phyloP scores from a whole-genome alignment of 2,888 invertebrate species.

The Phyto melanocephala region DNA sequence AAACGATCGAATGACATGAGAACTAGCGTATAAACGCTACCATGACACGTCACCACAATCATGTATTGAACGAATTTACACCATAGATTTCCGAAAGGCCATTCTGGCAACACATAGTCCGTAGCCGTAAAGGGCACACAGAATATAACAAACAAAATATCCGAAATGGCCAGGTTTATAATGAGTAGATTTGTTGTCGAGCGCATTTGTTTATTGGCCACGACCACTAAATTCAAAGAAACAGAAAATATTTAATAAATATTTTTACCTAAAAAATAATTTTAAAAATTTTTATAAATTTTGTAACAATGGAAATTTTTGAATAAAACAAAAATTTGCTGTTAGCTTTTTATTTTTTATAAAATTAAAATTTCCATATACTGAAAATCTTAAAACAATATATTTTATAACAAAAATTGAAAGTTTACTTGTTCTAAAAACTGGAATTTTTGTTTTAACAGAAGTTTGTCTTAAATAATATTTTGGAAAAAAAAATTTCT shows the following conservation, averaged over 20 bases:
- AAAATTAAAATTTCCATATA: too few relatives aligned
- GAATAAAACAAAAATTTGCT: too few relatives aligned
- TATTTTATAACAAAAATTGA: too few relatives aligned
- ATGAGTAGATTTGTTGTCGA: conserved; percentile 95
- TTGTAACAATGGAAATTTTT: too few relatives aligned
- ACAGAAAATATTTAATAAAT: neutral
- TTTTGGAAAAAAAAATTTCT: too few relatives aligned
- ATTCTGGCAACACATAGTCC: conserved; percentile 90
- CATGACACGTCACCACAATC: conserved; percentile 94
- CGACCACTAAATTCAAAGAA: conserved; percentile 82
- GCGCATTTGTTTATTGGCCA: conserved; percentile 93
- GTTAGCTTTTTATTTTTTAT: too few relatives aligned
- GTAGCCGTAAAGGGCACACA: conserved; percentile 97
- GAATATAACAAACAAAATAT: conserved; percentile 93
- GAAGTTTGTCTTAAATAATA: too few relatives aligned
- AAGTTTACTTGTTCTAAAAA: too few relatives aligned
- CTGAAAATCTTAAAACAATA: too few relatives aligned
- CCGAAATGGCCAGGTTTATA: conserved; percentile 93
- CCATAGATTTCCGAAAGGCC: conserved; percentile 95
- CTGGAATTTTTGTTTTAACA: too few relatives aligned
- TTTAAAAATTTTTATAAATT: too few relatives aligned
- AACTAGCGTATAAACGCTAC: conserved; percentile 95
- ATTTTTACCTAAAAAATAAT: too few relatives aligned
- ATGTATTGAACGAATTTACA: conserved; percentile 92
- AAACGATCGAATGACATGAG: conserved; percentile 95